Base-by-base conservation (phyloP, 2,113 vertebrate species). In the Cynoglossus semilaevis region DNA sequence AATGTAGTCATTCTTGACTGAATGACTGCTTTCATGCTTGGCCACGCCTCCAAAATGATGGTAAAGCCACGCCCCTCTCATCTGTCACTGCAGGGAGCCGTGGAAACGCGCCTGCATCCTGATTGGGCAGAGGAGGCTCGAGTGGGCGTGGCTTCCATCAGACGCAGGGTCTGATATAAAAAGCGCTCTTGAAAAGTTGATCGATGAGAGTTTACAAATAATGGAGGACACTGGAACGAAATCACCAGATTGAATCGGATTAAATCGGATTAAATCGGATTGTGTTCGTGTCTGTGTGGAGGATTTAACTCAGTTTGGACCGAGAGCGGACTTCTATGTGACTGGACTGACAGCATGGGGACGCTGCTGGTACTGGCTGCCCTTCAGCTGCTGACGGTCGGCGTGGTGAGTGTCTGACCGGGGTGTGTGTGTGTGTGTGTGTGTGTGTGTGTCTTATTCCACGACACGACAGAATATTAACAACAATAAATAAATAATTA, bases 1-100 rank as follows among this genome's bases (percentile, higher is more conserved):
- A 89, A 89, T 89, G 86, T 85, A 86, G 83, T 81, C 82, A 87
- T 86, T 88, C 22, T 90, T 91, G 91, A 89, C 90, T 92, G 91
- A 93, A 92, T 92, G 91, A 91, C 70, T 72, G 85, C 79, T 89
- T 93, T 91, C 90, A 91, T 91, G 49, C 0, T 0, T 44, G 76
- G 29, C 79, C 88, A 85, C 89, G 81, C 90, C 88, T 63, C 68
- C 53, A 2, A 7, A 11, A 38, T 15, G 9, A 5, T 59, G 37
- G 29, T 15, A 6, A 50, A 46, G 58, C 55, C 73, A 47, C 74
- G 58, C 83, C 82, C 60, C 4, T 11, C 37, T 5, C 13, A 57
- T 7, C 44, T 11, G 58, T 9, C 44, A 10, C 16, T 63, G 54
- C 49, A 45, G 35, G 67, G 75, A 73, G 61, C 69, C 49, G 67